phyloP scores from a whole-genome alignment of 2,888 invertebrate species.

The Pseudanteris insignis region DNA sequence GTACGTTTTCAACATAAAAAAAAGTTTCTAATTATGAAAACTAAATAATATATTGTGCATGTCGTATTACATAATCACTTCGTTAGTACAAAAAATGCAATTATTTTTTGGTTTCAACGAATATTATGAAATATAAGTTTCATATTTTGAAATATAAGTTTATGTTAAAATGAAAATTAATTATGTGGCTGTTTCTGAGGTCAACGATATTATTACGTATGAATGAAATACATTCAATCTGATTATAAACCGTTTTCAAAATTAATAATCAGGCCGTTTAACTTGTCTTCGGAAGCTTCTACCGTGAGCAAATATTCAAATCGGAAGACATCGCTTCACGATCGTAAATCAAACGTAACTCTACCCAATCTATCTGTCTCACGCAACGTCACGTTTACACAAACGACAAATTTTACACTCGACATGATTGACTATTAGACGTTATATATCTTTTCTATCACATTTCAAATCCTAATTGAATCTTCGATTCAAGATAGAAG shows the following conservation, averaged over 20 bases:
- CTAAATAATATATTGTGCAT: too few relatives aligned
- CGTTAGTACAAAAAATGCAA: too few relatives aligned
- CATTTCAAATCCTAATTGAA: too few relatives aligned
- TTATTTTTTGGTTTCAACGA: too few relatives aligned
- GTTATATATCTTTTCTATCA: too few relatives aligned
- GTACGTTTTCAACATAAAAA: too few relatives aligned
- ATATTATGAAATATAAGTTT: neutral
- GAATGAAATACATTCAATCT: neutral
- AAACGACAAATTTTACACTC: constrained; percentile 46
- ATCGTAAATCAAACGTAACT: constrained; percentile 58
- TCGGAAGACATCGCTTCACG: constrained; percentile 8
- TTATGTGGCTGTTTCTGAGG: too few relatives aligned
- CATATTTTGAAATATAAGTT: neutral
- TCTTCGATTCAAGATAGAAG: too few relatives aligned
- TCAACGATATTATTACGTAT: too few relatives aligned
- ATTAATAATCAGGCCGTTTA: constrained; percentile 1
- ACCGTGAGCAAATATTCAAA: constrained; percentile 1
- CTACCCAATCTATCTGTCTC: constrained; percentile 49
- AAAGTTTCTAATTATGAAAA: too few relatives aligned
- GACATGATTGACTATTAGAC: too few relatives aligned
- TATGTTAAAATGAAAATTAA: neutral
- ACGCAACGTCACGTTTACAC: constrained; percentile 42
- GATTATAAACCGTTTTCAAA: neutral
- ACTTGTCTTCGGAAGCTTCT: neutral
- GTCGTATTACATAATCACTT: too few relatives aligned